Conservation (phyloP, 2,888 invertebrate genomes). For the Lapara coniferarum region DNA sequence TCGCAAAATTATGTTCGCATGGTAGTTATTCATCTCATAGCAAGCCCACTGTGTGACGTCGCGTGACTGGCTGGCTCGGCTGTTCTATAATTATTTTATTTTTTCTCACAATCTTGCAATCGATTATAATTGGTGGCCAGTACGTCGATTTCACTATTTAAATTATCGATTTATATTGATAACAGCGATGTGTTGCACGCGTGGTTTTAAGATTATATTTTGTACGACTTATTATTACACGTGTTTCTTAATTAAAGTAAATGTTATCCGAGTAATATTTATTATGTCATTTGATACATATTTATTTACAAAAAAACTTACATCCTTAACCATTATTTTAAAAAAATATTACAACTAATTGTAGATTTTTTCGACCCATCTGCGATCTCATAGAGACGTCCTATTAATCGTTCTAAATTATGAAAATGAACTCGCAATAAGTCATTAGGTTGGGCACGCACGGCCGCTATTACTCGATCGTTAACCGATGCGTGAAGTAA, state of each 20-base stretch:
- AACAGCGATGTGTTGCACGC: constrained; percentile 38
- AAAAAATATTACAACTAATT: background rate
- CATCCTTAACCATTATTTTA: too few species aligned
- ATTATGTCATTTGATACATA: background rate
- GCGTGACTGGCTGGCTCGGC: constrained; percentile 15
- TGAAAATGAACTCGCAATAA: constrained; percentile 42
- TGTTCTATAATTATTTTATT: constrained; percentile 14
- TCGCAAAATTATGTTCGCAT: background rate
- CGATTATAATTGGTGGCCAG: constrained; percentile 10
- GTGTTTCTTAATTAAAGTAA: background rate
- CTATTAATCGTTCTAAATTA: background rate
- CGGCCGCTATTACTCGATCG: constrained; percentile 52
- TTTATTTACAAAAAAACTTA: too few species aligned
- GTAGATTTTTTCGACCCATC: background rate
- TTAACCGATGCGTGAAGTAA: constrained; percentile 52
- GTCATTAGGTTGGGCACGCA: constrained; percentile 57
- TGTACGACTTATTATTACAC: too few species aligned
- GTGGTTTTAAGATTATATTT: background rate
- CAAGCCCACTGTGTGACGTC: constrained; percentile 17
- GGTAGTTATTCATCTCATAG: constrained; percentile 18
- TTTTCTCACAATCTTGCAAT: constrained; percentile 18
- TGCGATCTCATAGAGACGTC: background rate
- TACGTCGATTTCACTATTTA: constrained; percentile 15
- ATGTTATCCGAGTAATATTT: background rate
- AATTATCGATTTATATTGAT: constrained; percentile 40